Evolutionary conservation across 2,888 invertebrate species (phyloP).

Genomic region (Idaea biselata): DNA sequence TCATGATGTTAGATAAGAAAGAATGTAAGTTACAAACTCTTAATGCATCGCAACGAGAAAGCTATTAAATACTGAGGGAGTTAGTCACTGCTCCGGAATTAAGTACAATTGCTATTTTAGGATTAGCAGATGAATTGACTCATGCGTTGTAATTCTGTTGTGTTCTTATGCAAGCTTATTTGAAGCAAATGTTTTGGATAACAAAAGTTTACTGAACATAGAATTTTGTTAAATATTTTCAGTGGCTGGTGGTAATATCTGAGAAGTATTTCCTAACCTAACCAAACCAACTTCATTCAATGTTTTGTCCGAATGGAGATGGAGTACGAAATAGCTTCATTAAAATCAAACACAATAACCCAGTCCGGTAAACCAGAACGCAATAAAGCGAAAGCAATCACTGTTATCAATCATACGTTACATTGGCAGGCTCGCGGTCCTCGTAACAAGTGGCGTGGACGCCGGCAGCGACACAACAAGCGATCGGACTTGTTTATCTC

Average conservation of each 20-base stretch:
- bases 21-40: background rate
- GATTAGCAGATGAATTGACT: slow-evolving; percentile 34
- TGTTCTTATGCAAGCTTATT: background rate
- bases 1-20: background rate
- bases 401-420: background rate
- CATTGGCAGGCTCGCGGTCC: background rate
- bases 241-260: too few relatives aligned
- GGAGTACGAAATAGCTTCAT: too few relatives aligned
- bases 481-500: background rate
- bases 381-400: background rate
- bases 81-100: slow-evolving; percentile 37
- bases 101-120: slow-evolving; percentile 47
- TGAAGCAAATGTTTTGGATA: too few relatives aligned
- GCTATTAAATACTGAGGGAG: slow-evolving; percentile 33
- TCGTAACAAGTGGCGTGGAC: background rate
- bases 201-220: too few relatives aligned
- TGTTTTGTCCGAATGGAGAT: too few relatives aligned
- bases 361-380: background rate
- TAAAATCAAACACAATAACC: too few relatives aligned
- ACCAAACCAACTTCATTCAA: too few relatives aligned
- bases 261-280: too few relatives aligned
- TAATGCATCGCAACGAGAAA: background rate
- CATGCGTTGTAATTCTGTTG: slow-evolving; percentile 6
- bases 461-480: background rate
- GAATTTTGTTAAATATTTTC: too few relatives aligned